A percentile compares a stretch with the other conserved stretches of the same genome.
These are phyloP conservation scores for Cancer borealis DNA, from an alignment of 2,888 invertebrate genomes.

Conservation along the genomic window DNA sequence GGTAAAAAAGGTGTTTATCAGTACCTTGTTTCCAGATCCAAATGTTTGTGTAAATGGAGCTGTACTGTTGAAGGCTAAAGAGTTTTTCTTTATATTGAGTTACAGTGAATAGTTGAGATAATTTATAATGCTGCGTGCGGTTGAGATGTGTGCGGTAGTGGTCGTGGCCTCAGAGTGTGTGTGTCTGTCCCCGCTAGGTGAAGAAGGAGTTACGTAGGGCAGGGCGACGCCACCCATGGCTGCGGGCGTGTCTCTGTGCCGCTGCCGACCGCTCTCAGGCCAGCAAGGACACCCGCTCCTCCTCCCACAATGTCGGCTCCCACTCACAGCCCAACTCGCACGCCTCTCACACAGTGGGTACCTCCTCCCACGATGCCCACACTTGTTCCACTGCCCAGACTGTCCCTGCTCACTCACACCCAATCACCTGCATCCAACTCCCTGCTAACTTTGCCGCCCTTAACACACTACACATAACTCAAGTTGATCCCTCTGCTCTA, in stretches of 20 bases:
- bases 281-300: constrained; percentile 88
- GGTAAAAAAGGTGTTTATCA: not conserved
- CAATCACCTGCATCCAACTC: constrained; percentile 63
- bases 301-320: constrained; percentile 78
- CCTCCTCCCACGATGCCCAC: constrained; percentile 77
- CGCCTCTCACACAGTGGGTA: constrained; percentile 76
- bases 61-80: constrained; percentile 37
- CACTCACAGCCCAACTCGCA: constrained; percentile 79
- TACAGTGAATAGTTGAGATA: constrained; percentile 25
- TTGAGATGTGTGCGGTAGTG: constrained; percentile 8
- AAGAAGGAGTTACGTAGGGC: constrained; percentile 77
- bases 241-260: constrained; percentile 77
- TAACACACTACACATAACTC: constrained; percentile 63
- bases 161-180: constrained; percentile 48
- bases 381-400: constrained; percentile 52
- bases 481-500: constrained; percentile 53
- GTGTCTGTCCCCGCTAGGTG: constrained; percentile 76
- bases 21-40: not conserved
- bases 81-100: constrained; percentile 45
- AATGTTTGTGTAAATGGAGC: not conserved
- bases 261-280: constrained; percentile 73
- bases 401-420: constrained; percentile 60
- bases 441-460: constrained; percentile 62
- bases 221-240: constrained; percentile 77
- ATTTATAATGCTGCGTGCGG: not conserved